Evolutionary conservation across 2,888 invertebrate species (phyloP).

Genomic region (Caenorhabditis sp.): DNA sequence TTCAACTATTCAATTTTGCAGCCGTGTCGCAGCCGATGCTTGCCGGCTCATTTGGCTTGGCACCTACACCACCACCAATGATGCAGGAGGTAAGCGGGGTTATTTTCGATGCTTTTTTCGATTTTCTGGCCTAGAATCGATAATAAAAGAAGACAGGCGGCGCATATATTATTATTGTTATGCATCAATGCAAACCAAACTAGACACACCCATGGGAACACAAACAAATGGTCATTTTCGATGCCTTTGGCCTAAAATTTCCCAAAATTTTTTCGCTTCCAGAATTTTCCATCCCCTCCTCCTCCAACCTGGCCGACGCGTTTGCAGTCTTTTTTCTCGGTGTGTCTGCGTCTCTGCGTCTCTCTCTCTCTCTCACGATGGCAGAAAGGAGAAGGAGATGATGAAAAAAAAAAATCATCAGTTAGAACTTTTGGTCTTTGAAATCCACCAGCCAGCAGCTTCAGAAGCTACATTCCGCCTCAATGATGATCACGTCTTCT

Average conservation of each 20-base stretch:
- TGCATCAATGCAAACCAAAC: constrained; percentile 49
- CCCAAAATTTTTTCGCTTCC: constrained; percentile 12
- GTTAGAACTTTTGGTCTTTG: no score
- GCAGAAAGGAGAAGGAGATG: no score
- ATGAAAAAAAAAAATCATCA: no score
- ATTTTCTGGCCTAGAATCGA: no score
- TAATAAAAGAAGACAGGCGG: no score
- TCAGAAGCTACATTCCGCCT: no score
- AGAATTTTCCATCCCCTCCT: background rate
- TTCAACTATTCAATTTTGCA: constrained; percentile 44
- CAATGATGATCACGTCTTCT: no score
- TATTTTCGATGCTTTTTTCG: constrained; percentile 9
- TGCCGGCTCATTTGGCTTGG: constrained; percentile 76
- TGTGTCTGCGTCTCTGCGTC: constrained; percentile 41
- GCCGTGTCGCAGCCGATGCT: constrained; percentile 75
- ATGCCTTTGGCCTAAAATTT: constrained; percentile 6
- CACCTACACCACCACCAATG: constrained; percentile 77
- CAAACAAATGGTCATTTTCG: background rate
- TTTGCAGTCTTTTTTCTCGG: constrained; percentile 34
- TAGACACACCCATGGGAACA: constrained; percentile 17
- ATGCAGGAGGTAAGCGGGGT: constrained; percentile 67
- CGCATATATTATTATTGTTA: constrained; percentile 24
- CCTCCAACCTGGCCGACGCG: constrained; percentile 37
- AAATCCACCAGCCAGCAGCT: no score
- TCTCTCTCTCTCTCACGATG: constrained; percentile 21